These are phyloP conservation scores for Hydrochoerus hydrochaeris DNA, from an alignment of 2,113 vertebrate species.

Conservation along the genomic window DNA sequence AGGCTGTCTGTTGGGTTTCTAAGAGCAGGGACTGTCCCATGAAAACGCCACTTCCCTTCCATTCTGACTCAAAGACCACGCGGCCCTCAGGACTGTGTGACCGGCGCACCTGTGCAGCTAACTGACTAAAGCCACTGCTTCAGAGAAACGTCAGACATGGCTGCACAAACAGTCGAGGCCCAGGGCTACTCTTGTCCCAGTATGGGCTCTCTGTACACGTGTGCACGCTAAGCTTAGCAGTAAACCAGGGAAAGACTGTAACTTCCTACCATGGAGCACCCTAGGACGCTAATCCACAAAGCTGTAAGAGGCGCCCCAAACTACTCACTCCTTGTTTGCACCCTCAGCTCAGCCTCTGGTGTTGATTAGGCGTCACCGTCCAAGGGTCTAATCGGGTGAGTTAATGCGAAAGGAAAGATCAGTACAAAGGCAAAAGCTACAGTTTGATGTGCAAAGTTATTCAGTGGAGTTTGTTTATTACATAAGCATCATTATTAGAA, in stretches of 20 bases:
- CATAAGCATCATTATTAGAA: neutral
- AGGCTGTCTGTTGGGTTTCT: conserved; percentile 86
- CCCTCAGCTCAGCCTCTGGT: neutral
- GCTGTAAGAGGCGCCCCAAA: neutral
- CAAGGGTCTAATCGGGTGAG: neutral
- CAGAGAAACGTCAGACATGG: neutral
- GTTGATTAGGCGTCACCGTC: neutral
- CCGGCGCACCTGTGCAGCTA: fast-evolving
- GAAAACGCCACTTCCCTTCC: neutral
- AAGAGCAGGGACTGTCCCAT: conserved; percentile 83
- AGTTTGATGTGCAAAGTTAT: neutral
- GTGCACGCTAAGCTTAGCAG: neutral
- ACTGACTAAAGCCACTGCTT: too few species aligned
- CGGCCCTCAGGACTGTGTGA: fast-evolving
- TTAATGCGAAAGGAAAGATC: neutral
- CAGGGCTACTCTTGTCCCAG: neutral
- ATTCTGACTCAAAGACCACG: neutral
- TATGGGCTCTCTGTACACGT: neutral
- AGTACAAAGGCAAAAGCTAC: neutral
- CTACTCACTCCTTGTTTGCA: neutral
- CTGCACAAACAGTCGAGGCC: neutral
- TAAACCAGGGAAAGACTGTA: neutral
- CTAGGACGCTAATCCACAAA: neutral
- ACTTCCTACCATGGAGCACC: neutral
- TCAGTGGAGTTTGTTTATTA: neutral